Base-by-base conservation (phyloP, 2,797 vertebrate species). In the Enteromius trimaculatus region DNA sequence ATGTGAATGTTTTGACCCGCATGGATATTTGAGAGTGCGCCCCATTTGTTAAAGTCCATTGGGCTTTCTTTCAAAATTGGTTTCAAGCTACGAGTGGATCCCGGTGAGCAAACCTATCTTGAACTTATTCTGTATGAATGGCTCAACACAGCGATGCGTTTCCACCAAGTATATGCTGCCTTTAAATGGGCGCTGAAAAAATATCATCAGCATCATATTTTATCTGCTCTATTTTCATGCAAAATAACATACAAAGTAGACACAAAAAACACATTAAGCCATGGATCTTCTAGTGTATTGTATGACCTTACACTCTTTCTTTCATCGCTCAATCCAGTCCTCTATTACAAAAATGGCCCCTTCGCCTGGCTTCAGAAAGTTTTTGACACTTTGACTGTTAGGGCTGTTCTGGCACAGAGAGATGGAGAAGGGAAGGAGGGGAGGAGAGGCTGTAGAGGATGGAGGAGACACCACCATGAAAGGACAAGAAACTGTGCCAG, bases 21-120 rank as follows among this genome's bases (percentile, higher is more conserved):
- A 89, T 89, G 91, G 84, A 16, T 92, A 93, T 94, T 93, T 93
- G 91, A 91, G 91, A 92, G 90, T 93, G 91, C 91, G 92, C 92
- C 93, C 93, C 92, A 93, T 94, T 94, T 94, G 90, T 92, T 89
- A 88, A 90, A 90, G 92, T 93, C 93, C 92, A 89, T 93, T 91
- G 88, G 92, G 91, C 92, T 95, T 94, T 93, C 91, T 89, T 88
- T 91, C 89, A 90, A 95, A 92, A 95, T 92, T 94, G 92, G 91
- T 94, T 95, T 94, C 92, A 91, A 89, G 91, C 90, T 90, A 91
- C 91, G 89, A 90, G 89, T 90, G 91, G 90, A 92, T 90, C 92
- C 92, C 90, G 90, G 92, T 93, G 91, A 91, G 69, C 80, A 82
- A 88, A 81, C 84, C 49, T 69, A 77, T 79, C 82, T 70, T 79